Percentiles rank a stretch among this genome's conserved stretches.
Evolutionary conservation across 2,113 vertebrate genomes (phyloP).

Genomic region (Procapra przewalskii): DNA sequence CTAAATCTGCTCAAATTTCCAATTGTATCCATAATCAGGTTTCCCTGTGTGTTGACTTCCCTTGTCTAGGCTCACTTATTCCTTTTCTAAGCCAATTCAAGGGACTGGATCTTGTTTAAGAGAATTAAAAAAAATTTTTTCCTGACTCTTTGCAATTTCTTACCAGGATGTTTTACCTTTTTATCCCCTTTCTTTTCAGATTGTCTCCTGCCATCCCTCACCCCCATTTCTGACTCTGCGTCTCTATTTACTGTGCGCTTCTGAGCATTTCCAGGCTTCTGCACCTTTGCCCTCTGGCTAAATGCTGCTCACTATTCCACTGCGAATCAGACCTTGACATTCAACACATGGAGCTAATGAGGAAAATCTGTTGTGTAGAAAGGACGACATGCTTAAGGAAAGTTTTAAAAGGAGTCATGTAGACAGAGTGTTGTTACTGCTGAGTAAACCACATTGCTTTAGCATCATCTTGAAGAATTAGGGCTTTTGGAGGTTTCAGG

Average conservation of each 20-base stretch:
- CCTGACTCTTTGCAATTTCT: background rate
- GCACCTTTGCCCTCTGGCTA: constrained; percentile 35
- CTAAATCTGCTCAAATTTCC: background rate
- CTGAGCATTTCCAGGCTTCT: constrained; percentile 28
- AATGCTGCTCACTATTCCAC: background rate
- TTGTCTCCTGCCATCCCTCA: background rate
- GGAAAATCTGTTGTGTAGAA: constrained; percentile 26
- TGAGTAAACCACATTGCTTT: background rate
- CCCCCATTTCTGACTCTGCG: background rate
- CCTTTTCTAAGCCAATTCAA: background rate
- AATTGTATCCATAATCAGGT: background rate
- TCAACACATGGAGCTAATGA: constrained; percentile 33
- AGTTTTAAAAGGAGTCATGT: background rate
- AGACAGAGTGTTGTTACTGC: background rate
- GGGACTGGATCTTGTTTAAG: background rate
- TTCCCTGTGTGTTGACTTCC: background rate
- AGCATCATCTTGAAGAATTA: constrained; percentile 35
- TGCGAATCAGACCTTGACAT: constrained; percentile 17
- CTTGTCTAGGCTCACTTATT: background rate
- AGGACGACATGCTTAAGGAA: background rate
- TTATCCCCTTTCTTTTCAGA: background rate
- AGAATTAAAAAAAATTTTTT: background rate
- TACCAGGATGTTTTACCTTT: background rate
- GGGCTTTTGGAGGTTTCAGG: background rate
- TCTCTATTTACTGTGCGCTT: background rate